These are phyloP conservation scores for Brachyistius frenatus DNA, from an alignment of 2,113 vertebrate species.

Conservation along the genomic window DNA sequence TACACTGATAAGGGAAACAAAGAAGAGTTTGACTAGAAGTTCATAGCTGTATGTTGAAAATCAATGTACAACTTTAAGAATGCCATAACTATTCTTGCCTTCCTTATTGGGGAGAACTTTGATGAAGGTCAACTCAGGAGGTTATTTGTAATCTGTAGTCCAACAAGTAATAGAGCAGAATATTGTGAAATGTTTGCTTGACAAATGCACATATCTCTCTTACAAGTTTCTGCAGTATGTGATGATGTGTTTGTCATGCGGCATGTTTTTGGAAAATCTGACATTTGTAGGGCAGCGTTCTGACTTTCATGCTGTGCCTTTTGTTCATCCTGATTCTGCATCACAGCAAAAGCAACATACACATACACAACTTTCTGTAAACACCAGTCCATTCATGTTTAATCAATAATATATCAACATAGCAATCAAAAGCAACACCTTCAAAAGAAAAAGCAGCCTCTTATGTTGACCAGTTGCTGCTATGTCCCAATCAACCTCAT, in stretches of 20 bases:
- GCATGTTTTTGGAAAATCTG: slow-evolving; percentile 23
- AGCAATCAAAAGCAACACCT: not conserved
- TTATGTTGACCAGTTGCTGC: slow-evolving; percentile 27
- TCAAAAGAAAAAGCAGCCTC: not conserved
- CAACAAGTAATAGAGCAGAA: slow-evolving; percentile 1
- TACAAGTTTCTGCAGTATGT: slow-evolving; percentile 9
- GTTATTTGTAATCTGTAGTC: slow-evolving; percentile 15
- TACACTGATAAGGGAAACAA: no score
- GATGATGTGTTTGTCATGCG: slow-evolving; percentile 26
- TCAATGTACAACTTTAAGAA: not conserved
- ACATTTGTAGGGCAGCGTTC: slow-evolving; percentile 46
- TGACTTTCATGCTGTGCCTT: slow-evolving; percentile 32
- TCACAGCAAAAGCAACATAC: not conserved
- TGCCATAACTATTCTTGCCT: not conserved
- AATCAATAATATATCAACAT: slow-evolving; percentile 19
- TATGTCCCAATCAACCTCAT: slow-evolving; percentile 26
- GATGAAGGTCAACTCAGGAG: not conserved
- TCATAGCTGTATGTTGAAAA: no score
- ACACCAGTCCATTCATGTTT: not conserved
- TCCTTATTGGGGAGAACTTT: not conserved
- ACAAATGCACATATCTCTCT: slow-evolving; percentile 30
- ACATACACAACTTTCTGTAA: not conserved
- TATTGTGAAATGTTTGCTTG: not conserved
- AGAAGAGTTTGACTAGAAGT: no score
- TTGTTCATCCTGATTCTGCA: slow-evolving; percentile 8